Evolutionary conservation across 2,113 vertebrate genomes (phyloP), one percentile per base, ranked within the genome.

Genomic region (Grus americana): DNA sequence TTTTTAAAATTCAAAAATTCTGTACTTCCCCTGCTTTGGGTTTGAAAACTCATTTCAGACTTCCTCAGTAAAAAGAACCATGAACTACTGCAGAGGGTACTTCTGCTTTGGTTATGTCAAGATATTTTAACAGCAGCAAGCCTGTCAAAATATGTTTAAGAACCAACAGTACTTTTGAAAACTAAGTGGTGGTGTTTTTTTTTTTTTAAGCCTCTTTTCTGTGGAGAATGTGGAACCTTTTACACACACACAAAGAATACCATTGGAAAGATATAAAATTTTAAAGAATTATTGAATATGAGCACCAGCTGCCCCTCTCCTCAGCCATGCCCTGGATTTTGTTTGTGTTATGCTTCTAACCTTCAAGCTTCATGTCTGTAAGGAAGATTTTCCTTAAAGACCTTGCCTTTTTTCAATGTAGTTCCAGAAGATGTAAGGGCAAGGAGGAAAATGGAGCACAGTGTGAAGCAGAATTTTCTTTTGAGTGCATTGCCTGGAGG

Each of bases 1-100:
- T 44, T 92, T 88, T 90, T 88, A 79, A 96, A 95, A 96, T 93
- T 91, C 76, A 94, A 84, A 96, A 88, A 84, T 93, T 91, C 92
- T 86, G 32, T 89, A 81, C 80, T 97, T 96, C 68, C 75, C 44
- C 36, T 92, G 58, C 68, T 88, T 91, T 94, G 68, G 72, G 47
- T 95, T 97, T 96, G 67, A 68, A 94, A 95, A 91, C 47, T 86
- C 61, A 78, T 89, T 96, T 96, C 86, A 95, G 83, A 72, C 82
- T 95, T 96, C 90, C 76, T 89, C 46, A 84, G 86, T 86, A 71
- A 95, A 94, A 93, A 87, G 80, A 93, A 52, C 70, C 49, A 63
- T 58, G 79, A 92, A 73, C 75, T 92, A 74, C 79, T 73, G 70
- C 44, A 93, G 36, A 74, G 52, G 10, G 8, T 79, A 65, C 76